phyloP scores from a whole-genome alignment of 2,797 vertebrate species.

The Bufotes viridis region DNA sequence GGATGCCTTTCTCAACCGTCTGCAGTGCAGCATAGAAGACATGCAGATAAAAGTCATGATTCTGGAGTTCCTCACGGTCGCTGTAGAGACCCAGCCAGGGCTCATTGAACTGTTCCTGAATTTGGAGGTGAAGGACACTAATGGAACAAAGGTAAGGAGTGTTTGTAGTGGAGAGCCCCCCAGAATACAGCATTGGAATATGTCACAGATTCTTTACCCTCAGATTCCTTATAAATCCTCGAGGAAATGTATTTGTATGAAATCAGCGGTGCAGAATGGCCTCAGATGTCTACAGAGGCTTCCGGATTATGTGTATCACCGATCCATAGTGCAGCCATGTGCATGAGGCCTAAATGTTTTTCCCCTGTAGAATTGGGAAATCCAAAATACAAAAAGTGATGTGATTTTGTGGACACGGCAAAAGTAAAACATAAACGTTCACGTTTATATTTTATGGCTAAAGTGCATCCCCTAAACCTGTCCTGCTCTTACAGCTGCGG shows the following conservation, averaged over 20 bases:
- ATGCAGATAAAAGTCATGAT: constrained; percentile 99
- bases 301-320: neutral
- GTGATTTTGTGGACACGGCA: no score
- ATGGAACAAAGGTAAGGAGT: constrained; percentile 87
- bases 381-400: no score
- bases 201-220: no score
- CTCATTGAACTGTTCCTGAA: constrained; percentile 98
- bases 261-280: neutral
- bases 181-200: no score
- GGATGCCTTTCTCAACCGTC: constrained; percentile 91
- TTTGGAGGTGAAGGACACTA: constrained; percentile 89
- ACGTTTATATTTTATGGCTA: no score
- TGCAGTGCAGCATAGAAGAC: constrained; percentile 94
- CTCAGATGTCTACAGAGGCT: neutral
- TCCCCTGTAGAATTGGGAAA: no score
- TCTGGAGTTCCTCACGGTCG: constrained; percentile 95
- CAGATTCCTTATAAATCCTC: no score
- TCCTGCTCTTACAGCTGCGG: no score
- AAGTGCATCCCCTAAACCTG: no score
- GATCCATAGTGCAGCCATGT: no score
- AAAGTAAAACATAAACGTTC: no score
- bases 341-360: no score
- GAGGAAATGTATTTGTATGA: neutral
- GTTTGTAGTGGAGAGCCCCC: neutral
- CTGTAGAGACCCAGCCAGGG: constrained; percentile 95